A percentile compares a stretch with the other conserved stretches of the same genome.
phyloP scores from a whole-genome alignment of 35 echinoderm and acorn worm genomes.

The Stichopus chloronotus region DNA sequence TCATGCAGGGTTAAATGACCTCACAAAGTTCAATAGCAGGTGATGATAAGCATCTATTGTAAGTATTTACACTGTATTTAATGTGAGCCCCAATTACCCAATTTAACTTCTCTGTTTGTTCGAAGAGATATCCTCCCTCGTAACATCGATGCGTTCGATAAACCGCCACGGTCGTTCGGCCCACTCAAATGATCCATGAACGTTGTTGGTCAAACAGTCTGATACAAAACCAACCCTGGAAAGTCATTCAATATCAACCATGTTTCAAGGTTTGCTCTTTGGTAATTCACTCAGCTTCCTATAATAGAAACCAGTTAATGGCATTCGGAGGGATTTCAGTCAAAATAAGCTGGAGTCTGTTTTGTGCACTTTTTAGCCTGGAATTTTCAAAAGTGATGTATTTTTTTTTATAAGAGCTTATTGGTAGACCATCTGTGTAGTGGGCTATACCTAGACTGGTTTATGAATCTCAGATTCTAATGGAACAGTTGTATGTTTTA shows the following conservation, averaged over 20 bases:
- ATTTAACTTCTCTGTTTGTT: background rate
- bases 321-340: no score
- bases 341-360: no score
- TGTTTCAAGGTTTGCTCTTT: background rate
- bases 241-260: background rate
- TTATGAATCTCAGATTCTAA: no score
- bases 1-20: background rate
- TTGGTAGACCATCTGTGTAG: no score
- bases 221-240: background rate
- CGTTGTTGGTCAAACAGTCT: background rate
- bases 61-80: background rate
- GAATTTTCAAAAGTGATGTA: no score
- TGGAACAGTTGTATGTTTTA: no score
- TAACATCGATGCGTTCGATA: background rate
- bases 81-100: background rate
- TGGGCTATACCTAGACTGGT: no score
- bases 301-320: no score
- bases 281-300: no score
- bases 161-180: background rate
- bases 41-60: background rate
- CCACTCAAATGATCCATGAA: background rate
- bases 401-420: no score
- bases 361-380: no score
- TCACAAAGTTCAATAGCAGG: background rate
- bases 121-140: background rate